These are phyloP conservation scores for Calliphora vomitoria DNA, from an alignment of 2,888 invertebrate genomes.

Conservation along the genomic window DNA sequence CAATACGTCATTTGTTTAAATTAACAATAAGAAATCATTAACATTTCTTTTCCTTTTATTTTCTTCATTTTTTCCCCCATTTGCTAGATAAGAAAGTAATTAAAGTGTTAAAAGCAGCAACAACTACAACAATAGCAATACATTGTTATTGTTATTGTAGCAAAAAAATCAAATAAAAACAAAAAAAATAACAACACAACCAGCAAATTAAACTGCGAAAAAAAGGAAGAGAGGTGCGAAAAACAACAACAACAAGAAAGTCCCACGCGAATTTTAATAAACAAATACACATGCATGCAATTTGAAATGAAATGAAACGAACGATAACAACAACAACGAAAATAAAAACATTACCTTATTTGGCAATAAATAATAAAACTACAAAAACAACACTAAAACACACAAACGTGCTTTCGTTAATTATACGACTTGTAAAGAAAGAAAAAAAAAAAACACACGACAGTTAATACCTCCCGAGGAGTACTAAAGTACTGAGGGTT, in stretches of 20 bases:
- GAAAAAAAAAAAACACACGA: not conserved
- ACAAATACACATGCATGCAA: constrained; percentile 21
- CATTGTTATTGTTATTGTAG: constrained; percentile 1
- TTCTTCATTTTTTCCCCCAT: not conserved
- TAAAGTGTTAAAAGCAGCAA: constrained; percentile 32
- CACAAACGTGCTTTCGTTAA: constrained; percentile 30
- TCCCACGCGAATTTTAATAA: constrained; percentile 59
- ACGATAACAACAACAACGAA: not conserved
- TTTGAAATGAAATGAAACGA: constrained; percentile 23
- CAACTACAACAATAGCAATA: constrained; percentile 8
- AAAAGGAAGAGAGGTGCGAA: constrained; percentile 33
- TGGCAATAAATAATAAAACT: constrained; percentile 61
- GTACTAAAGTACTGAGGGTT: not conserved
- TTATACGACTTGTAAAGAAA: not conserved
- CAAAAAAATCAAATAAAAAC: not conserved
- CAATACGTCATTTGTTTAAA: constrained; percentile 59
- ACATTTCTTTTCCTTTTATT: constrained; percentile 30
- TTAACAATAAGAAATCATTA: constrained; percentile 52
- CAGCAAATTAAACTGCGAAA: constrained; percentile 2
- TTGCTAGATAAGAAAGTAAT: constrained; percentile 56
- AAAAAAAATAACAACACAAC: constrained; percentile 8
- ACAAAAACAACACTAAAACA: constrained; percentile 18
- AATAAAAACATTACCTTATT: constrained; percentile 67
- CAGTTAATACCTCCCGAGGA: not conserved
- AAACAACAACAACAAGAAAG: constrained; percentile 36